phyloP scores from a whole-genome alignment of 2,797 vertebrate genomes.

The Trachops cirrhosus region DNA sequence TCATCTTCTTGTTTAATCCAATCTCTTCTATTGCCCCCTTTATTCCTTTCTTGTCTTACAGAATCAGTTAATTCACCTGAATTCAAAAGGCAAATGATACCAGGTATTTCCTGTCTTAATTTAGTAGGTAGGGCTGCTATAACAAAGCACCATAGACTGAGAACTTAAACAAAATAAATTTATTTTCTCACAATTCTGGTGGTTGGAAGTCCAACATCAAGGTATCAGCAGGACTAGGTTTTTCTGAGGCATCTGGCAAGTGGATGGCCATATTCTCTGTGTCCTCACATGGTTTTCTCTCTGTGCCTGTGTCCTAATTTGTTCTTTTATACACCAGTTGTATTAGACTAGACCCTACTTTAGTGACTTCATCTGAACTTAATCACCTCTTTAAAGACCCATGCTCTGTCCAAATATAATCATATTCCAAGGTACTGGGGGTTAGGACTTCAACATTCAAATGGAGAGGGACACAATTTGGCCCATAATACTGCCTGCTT shows the following conservation, averaged over 20 bases:
- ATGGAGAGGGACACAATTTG: background rate
- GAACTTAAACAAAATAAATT: background rate
- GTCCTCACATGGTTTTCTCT: background rate
- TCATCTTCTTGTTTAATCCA: background rate
- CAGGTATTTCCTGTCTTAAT: background rate
- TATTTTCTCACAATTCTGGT: background rate
- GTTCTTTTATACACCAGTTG: background rate
- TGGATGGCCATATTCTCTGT: background rate
- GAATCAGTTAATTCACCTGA: background rate
- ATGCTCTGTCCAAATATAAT: background rate
- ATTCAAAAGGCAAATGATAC: background rate
- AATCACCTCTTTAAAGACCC: background rate
- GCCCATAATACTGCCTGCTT: background rate
- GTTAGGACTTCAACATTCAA: background rate
- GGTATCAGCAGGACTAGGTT: background rate
- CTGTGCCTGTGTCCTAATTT: background rate
- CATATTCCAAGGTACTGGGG: background rate
- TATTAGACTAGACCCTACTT: background rate
- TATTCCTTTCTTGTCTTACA: background rate
- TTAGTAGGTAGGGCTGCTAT: background rate
- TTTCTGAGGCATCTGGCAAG: background rate
- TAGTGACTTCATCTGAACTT: conserved; percentile 9
- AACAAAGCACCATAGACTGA: background rate
- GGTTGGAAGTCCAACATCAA: background rate
- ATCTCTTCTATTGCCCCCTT: background rate